phyloP scores from a whole-genome alignment of 2,797 vertebrate genomes.

The Tarsius wallacei region DNA sequence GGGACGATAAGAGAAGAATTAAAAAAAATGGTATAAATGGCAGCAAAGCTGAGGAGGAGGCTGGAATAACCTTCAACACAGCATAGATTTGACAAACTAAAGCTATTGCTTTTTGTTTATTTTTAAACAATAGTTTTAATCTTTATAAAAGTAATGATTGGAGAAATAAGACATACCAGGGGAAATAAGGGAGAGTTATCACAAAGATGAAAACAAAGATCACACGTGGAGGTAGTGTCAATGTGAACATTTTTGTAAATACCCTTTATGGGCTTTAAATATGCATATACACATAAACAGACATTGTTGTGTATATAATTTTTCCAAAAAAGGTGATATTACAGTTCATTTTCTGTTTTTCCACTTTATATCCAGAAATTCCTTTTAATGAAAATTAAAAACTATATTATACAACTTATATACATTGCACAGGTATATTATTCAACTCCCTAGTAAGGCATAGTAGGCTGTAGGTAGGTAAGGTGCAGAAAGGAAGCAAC shows the following conservation, averaged over 20 bases:
- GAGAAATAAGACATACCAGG: neutral
- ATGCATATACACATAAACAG: neutral
- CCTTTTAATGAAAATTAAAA: conserved; percentile 55
- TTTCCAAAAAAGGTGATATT: conserved; percentile 41
- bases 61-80: neutral
- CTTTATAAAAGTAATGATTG: conserved; percentile 34
- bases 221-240: neutral
- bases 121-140: neutral
- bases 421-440: conserved; percentile 51
- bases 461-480: neutral
- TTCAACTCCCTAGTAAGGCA: conserved; percentile 55
- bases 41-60: neutral
- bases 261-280: conserved; percentile 43
- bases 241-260: conserved; percentile 53
- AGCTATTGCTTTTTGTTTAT: neutral
- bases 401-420: neutral
- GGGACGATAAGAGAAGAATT: neutral
- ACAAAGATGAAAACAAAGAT: neutral
- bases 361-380: neutral
- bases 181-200: neutral
- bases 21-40: neutral
- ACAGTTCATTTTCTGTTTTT: conserved; percentile 45
- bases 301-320: conserved; percentile 12
- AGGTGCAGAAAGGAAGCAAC: conserved; percentile 54
- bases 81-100: conserved; percentile 23